phyloP scores from a whole-genome alignment of 2,888 invertebrate genomes.

The Ornithoptera priamus region DNA sequence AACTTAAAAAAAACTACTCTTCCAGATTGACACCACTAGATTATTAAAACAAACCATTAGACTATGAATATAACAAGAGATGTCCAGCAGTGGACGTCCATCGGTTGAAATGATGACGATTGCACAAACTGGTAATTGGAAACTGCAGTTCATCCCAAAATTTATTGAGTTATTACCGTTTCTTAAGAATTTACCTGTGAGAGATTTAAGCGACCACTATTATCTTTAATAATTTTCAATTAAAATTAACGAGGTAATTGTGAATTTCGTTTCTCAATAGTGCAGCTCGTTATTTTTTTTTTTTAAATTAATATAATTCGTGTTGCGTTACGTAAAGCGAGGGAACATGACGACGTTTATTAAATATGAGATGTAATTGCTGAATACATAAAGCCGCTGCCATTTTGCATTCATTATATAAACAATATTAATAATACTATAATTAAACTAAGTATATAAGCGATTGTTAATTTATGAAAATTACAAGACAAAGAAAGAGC shows the following conservation, averaged over 20 bases:
- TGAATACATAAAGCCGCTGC: neutral
- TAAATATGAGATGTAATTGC: neutral
- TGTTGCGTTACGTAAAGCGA: neutral
- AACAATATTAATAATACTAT: neutral
- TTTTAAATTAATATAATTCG: neutral
- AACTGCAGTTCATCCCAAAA: no score
- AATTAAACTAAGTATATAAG: neutral
- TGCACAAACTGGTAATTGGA: no score
- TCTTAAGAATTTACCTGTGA: no score
- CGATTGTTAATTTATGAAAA: neutral
- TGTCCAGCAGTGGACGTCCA: no score
- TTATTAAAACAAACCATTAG: no score
- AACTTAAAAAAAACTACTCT: no score
- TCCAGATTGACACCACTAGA: no score
- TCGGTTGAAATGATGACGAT: no score
- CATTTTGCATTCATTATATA: neutral
- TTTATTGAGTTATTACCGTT: no score
- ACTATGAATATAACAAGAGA: no score
- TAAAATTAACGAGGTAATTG: neutral
- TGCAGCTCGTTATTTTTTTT: neutral
- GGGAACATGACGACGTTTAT: constrained; percentile 2
- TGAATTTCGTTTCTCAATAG: neutral
- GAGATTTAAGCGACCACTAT: no score
- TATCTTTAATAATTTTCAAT: neutral
- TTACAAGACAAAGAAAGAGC: neutral